A percentile compares a stretch with the other conserved stretches of the same genome.
Conservation (phyloP, 2,797 vertebrate genomes). For the Hippoglossus hippoglossus region DNA sequence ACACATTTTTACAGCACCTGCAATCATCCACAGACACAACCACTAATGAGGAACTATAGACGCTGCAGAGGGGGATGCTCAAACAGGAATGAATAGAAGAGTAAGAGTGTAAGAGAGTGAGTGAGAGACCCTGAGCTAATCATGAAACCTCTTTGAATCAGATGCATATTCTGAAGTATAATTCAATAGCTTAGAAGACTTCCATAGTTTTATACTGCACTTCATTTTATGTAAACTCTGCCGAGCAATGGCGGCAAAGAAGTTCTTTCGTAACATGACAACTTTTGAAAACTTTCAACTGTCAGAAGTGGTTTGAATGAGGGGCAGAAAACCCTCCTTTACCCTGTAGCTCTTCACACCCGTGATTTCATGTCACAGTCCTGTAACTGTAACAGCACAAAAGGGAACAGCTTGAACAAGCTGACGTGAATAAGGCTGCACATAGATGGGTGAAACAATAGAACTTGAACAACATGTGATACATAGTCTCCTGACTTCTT, state of each 20-base stretch:
- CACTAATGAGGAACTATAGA: slow-evolving; percentile 87
- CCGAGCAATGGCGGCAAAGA: slow-evolving; percentile 34
- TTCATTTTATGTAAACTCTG: slow-evolving; percentile 37
- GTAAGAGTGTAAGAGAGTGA: slow-evolving; percentile 27
- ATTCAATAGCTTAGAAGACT: slow-evolving; percentile 43
- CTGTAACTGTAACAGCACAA: slow-evolving; percentile 64
- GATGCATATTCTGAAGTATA: slow-evolving; percentile 34
- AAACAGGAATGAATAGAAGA: slow-evolving; percentile 22
- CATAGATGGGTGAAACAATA: slow-evolving; percentile 76
- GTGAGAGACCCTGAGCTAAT: slow-evolving; percentile 61
- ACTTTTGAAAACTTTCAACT: slow-evolving; percentile 37
- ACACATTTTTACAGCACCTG: slow-evolving; percentile 85
- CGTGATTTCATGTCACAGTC: slow-evolving; percentile 58
- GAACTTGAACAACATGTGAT: slow-evolving; percentile 78
- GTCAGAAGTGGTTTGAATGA: slow-evolving; percentile 26
- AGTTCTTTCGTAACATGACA: slow-evolving; percentile 38
- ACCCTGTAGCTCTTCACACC: slow-evolving; percentile 49
- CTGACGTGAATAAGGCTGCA: slow-evolving; percentile 64
- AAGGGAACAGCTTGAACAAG: slow-evolving; percentile 67
- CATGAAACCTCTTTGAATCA: slow-evolving; percentile 45
- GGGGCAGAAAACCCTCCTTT: slow-evolving; percentile 16
- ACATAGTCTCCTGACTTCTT: slow-evolving; percentile 80
- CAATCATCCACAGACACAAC: slow-evolving; percentile 87
- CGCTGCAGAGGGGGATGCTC: slow-evolving; percentile 73
- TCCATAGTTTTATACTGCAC: slow-evolving; percentile 12